A percentile compares a stretch with the other conserved stretches of the same genome.
phyloP scores from a whole-genome alignment of 1,140 invertebrate species.

The Diorhabda carinulata region DNA sequence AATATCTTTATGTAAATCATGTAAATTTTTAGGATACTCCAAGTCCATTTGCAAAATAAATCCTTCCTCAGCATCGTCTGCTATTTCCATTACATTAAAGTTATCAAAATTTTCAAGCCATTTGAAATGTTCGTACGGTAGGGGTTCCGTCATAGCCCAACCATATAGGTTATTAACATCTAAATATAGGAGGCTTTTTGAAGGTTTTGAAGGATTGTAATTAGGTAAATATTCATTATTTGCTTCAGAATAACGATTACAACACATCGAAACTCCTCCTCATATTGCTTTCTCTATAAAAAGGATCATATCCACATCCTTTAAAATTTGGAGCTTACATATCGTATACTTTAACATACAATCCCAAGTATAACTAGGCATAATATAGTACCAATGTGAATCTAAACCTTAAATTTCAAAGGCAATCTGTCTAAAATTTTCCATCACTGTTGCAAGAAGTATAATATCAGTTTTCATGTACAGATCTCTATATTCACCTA shows the following conservation, averaged over 20 bases:
- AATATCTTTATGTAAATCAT: constrained; percentile 53
- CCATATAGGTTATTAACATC: constrained; percentile 15
- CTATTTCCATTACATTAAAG: constrained; percentile 55
- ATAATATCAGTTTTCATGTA: constrained; percentile 50
- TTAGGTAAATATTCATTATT: constrained; percentile 47
- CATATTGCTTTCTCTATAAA: constrained; percentile 45
- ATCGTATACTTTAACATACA: constrained; percentile 35
- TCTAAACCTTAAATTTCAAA: no score
- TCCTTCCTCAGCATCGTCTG: constrained; percentile 53
- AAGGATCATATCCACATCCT: constrained; percentile 44
- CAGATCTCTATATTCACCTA: constrained; percentile 45
- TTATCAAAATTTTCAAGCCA: constrained; percentile 7
- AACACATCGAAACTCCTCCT: constrained; percentile 43
- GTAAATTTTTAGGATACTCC: constrained; percentile 46
- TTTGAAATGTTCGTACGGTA: not conserved
- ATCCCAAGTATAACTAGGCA: constrained; percentile 44
- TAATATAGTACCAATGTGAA: constrained; percentile 35
- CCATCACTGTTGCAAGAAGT: constrained; percentile 45
- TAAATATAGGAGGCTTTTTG: constrained; percentile 45
- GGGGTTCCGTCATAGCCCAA: no score
- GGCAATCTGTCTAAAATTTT: constrained; percentile 46
- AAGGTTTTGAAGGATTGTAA: constrained; percentile 47
- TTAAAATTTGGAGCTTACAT: constrained; percentile 39
- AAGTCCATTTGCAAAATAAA: constrained; percentile 54
- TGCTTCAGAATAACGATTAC: constrained; percentile 39